These are phyloP conservation scores for Ceramica pisi DNA, from an alignment of 2,888 invertebrate genomes.

Conservation along the genomic window DNA sequence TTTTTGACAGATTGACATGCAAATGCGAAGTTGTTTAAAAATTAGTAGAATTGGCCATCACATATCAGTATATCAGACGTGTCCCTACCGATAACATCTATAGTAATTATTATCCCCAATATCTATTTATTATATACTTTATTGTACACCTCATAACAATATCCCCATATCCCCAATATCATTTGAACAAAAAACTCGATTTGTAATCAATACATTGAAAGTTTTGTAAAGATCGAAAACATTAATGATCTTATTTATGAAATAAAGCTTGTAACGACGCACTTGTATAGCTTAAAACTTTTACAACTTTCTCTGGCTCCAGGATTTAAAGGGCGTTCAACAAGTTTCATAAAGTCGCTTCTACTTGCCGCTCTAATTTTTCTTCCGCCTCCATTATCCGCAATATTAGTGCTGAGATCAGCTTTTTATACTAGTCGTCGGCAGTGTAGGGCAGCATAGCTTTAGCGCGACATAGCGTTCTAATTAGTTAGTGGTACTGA, in stretches of 20 bases:
- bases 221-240: conserved; percentile 12
- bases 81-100: background rate
- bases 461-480: conserved; percentile 47
- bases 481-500: conserved; percentile 62
- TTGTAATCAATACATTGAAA: conserved; percentile 12
- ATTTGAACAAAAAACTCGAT: background rate
- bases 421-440: conserved; percentile 49
- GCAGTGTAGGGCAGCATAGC: conserved; percentile 56
- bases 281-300: conserved; percentile 49
- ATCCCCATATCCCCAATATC: background rate
- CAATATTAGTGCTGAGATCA: conserved; percentile 41
- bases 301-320: conserved; percentile 65
- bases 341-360: conserved; percentile 61
- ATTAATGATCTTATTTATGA: conserved; percentile 28
- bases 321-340: conserved; percentile 69
- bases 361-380: conserved; percentile 71
- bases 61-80: background rate
- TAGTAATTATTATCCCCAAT: background rate
- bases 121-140: too few species aligned
- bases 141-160: too few species aligned
- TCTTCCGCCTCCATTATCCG: conserved; percentile 51
- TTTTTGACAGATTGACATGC: too few species aligned
- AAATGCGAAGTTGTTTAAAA: too few species aligned
- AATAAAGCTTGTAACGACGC: conserved; percentile 37
- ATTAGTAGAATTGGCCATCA: too few species aligned